Conservation (phyloP, 2,888 invertebrate genomes). For the Diplazon laetatorius region DNA sequence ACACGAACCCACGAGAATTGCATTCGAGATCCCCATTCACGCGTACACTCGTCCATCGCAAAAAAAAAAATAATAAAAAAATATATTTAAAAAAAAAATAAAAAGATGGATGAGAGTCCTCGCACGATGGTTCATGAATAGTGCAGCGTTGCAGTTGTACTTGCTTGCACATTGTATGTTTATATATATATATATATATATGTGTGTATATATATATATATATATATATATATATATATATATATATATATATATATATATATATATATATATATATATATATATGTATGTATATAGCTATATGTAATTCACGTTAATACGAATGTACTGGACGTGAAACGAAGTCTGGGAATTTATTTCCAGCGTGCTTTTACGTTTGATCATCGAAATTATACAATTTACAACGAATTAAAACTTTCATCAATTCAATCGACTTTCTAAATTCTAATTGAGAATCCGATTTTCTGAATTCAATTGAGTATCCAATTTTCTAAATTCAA, state of each 20-base stretch:
- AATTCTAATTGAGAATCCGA: no score
- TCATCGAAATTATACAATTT: neutral
- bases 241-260: neutral
- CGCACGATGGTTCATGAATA: conserved; percentile 52
- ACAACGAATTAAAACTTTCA: no score
- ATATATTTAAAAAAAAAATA: no score
- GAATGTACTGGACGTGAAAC: conserved; percentile 16
- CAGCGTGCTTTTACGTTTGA: neutral
- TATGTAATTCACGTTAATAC: conserved; percentile 20
- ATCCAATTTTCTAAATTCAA: no score
- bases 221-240: conserved; percentile 2
- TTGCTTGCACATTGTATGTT: neutral
- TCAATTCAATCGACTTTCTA: no score
- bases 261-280: no score
- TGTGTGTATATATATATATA: neutral
- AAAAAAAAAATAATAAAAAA: no score
- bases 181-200: conserved; percentile 2
- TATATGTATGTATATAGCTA: no score
- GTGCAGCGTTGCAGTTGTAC: conserved; percentile 19
- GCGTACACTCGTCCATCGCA: conserved; percentile 45
- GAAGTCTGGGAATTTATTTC: conserved; percentile 47
- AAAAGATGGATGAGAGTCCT: conserved; percentile 36
- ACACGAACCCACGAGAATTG: conserved; percentile 49
- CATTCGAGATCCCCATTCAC: conserved; percentile 54
- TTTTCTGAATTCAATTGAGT: no score